phyloP scores from a whole-genome alignment of 1,140 invertebrate species.

The Monomorium pharaonis region DNA sequence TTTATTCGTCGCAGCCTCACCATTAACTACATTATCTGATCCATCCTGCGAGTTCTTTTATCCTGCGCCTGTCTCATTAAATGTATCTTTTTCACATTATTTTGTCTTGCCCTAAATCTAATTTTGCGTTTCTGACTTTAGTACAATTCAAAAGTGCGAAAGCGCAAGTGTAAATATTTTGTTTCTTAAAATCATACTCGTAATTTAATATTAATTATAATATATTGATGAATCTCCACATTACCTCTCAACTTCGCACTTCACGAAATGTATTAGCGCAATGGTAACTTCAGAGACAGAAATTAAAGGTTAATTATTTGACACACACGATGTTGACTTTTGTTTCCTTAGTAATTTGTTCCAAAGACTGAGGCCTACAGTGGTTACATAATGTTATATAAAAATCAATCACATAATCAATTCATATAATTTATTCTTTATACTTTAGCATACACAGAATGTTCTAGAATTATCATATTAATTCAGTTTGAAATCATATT shows the following conservation, averaged over 20 bases:
- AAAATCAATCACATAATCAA: slow-evolving; percentile 48
- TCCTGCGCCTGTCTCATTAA: slow-evolving; percentile 61
- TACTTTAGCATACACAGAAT: slow-evolving; percentile 47
- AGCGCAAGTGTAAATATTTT: slow-evolving; percentile 71
- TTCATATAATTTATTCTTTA: slow-evolving; percentile 41
- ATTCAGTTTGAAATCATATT: not conserved
- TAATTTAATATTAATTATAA: slow-evolving; percentile 73
- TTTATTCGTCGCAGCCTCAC: slow-evolving; percentile 64
- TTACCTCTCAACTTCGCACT: slow-evolving; percentile 67
- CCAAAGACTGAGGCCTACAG: slow-evolving; percentile 59
- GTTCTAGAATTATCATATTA: slow-evolving; percentile 50
- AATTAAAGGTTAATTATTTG: slow-evolving; percentile 71
- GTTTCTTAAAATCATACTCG: slow-evolving; percentile 70
- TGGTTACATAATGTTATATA: slow-evolving; percentile 16
- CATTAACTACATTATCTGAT: slow-evolving; percentile 69
- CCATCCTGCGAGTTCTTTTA: slow-evolving; percentile 53
- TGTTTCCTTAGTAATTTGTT: slow-evolving; percentile 57
- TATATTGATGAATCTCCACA: slow-evolving; percentile 67
- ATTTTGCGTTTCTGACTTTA: slow-evolving; percentile 63
- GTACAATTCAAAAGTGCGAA: slow-evolving; percentile 74
- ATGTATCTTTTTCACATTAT: slow-evolving; percentile 45
- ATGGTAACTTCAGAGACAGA: slow-evolving; percentile 77
- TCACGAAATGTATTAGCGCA: slow-evolving; percentile 69
- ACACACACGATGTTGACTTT: slow-evolving; percentile 60
- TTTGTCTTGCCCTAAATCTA: slow-evolving; percentile 49